Conservation (phyloP, 2,113 vertebrate genomes). For the Microcebus tavaratra region DNA sequence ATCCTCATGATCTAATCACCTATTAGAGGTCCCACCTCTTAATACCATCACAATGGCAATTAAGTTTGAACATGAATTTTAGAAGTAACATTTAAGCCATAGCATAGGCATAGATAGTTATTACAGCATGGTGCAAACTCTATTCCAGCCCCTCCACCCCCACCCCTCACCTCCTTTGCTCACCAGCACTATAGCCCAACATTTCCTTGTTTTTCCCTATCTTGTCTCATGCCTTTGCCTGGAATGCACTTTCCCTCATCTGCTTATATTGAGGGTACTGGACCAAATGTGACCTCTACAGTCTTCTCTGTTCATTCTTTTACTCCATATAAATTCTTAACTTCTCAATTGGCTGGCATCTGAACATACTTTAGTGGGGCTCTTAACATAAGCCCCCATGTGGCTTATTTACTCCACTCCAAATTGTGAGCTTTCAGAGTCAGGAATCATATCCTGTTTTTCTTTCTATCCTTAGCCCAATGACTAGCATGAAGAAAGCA, state of each 20-base stretch:
- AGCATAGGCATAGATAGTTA: background rate
- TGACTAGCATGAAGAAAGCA: background rate
- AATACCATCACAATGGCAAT: background rate
- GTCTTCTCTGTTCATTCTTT: background rate
- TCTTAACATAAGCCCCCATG: background rate
- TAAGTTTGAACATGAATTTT: background rate
- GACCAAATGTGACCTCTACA: background rate
- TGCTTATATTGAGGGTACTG: background rate
- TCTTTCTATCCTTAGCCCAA: background rate
- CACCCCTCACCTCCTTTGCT: background rate
- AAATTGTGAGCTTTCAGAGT: background rate
- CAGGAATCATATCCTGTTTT: background rate
- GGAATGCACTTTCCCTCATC: background rate
- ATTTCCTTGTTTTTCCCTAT: background rate
- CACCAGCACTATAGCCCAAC: background rate
- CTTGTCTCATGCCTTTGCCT: background rate
- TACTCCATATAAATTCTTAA: background rate
- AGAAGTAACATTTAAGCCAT: background rate
- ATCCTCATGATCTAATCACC: background rate
- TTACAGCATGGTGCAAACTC: background rate
- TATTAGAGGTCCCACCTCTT: background rate
- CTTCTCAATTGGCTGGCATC: background rate
- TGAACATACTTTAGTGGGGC: background rate
- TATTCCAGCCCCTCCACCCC: background rate
- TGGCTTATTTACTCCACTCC: background rate